Base-by-base conservation (phyloP, 2,888 invertebrate species). In the Hesperia comma region DNA sequence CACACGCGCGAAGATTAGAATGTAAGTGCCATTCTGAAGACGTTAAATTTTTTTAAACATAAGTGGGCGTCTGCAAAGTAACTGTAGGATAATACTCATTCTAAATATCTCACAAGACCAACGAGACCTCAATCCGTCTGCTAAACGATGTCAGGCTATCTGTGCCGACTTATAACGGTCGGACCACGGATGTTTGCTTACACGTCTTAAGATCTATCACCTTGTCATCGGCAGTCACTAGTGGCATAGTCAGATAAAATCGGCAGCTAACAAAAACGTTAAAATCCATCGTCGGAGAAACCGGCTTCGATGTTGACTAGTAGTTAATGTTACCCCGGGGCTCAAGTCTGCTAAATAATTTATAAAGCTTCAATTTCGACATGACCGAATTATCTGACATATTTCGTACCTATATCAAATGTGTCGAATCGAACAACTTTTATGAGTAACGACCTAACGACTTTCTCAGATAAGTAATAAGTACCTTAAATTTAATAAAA, bases 131-230 rank as follows among this genome's bases (percentile, higher is more conserved):
- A 77, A 73, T 78, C 74, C 76, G 77, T 74, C 74, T 26, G 69
- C 75, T 76, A 77, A 86, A 83, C 82, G 78, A 85, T 86, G 88
- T 86, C 88, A 88, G 76, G 70, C 75, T 74, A 87, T 85, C 82
- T 87, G 78, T 87, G 88, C 80, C 86, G 82, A 83, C 79, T 79
- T 88, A 51, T 51, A 89, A 88, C 88, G 88, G 88, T 87, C 77
- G 72, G 71, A 77, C 80, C 81, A 83, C 79, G 75, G 78, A 75
- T 83, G 82, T 85, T 85, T 83, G 81, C 83, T 82, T 81, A 78
- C 79, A 76, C 75, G 72, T 77, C 77, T 77, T 70, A 77, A 77
- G 74, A 76, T 75, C 49, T 19, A 61, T 19, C 33, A 54, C 33
- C 33, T 8, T 51, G 51, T 51, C 51, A 51, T 26, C 51, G 26